Base-by-base conservation (phyloP, 2,797 vertebrate genomes). In the Babyrousa celebensis region DNA sequence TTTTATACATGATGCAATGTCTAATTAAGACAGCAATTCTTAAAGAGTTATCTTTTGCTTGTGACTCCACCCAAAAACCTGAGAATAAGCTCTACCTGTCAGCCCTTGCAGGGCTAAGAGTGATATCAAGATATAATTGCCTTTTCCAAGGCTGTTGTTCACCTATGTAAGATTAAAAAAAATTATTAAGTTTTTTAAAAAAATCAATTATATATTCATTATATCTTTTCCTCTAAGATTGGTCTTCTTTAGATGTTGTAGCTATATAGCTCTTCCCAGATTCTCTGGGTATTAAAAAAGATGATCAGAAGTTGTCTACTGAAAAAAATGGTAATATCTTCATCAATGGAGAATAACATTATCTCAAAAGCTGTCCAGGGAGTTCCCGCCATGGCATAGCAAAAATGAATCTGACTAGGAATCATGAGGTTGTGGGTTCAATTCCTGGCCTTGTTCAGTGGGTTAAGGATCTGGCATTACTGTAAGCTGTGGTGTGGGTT, bases 1-100 rank as follows among this genome's bases (percentile, higher is more conserved):
- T 87, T 48, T 92, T 94, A 14, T 65, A 72, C 36, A 32, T 74
- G 18, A 93, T 32, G n/a, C 40, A 62, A 72, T 77, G 63, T 36
- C 36, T 36, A 36, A 36, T 36, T 36, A 72, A 71, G 20, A 74
- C 27, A 75, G 43, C 40, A 27, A 78, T 71, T 43, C 52, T 77
- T 43, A 65, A 68, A 77, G 40, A 92, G 71, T 63, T 78, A 72
- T 25, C 3, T 79, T 80, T 80, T 72, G 52, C 80, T 92, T 83
- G 12, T 43, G 62, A 94, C 29, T 89, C 56, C 25, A 16, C 12
- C 70, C 23, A 18, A 67, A 92, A 85, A 6, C 15, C 43, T 32
- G 29, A 40, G 36, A 74, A 85, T 52, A 0, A 10, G 6, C 4
- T 58, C 2, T 83, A 12, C 4, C 78, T 78, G 29, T 48, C 80